Evolutionary conservation across 2,797 vertebrate genomes (phyloP), one percentile per base, ranked within the genome.

Genomic region (Poliocrania exsul): DNA sequence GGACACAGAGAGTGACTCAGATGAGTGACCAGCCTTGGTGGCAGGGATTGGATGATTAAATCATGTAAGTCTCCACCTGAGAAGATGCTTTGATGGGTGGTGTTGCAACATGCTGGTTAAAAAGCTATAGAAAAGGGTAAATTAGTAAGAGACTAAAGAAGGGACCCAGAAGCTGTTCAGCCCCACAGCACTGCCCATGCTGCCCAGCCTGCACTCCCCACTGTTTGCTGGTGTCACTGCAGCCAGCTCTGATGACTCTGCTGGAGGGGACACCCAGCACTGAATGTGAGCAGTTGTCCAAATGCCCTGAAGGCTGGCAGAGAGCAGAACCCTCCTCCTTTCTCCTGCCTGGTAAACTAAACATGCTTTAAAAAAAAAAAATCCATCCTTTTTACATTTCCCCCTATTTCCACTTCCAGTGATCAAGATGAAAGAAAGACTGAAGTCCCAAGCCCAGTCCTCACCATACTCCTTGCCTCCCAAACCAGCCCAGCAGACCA

Each of bases 131-230:
- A 29, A 81, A 83, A 51, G 13, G 25, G 29, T 40, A 54, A 71
- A 53, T 17, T 6, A 42, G 57, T 46, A 19, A 58, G 5, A 4
- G 23, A 37, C 20, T 64, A 6, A 53, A 81, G 67, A 17, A 70
- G 54, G 37, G 54, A 10, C 2, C 9, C 23, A 15, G 77, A 46
- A 72, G 38, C 23, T 15, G 0, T 9, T 54, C 18, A n/a, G 1
- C 42, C 10, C n/a, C 0, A 0, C 38, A 31, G 53, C 1, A 49
- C 53, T 42, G 37, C 50, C n/a, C 5, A 3, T 1, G 4, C 35
- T 75, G 75, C 65, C 38, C 75, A 60, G 70, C 38, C 69, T 28
- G 53, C 21, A 13, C 9, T 65, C 17, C 21, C 54, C 4, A 2
- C 61, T 62, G 61, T 29, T 13, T 37, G 56, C 35, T 74, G 86